Evolutionary conservation across 2,797 vertebrate species (phyloP).

Genomic region (Limosa lapponica): DNA sequence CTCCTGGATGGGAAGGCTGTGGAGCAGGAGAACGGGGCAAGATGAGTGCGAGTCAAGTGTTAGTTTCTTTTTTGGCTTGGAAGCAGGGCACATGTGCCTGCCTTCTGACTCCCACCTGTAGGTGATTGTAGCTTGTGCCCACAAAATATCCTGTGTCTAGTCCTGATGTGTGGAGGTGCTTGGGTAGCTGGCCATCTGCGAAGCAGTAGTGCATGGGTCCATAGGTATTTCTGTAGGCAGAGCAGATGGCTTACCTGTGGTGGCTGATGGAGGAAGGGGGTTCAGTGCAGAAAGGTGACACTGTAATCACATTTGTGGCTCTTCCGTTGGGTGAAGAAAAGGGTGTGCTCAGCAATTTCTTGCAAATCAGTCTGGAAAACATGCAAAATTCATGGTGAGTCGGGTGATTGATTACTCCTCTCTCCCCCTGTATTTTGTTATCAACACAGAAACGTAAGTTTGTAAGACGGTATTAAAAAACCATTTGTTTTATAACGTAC

Average conservation of each 20-base stretch:
- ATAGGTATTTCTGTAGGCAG: not conserved
- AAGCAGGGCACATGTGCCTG: not conserved
- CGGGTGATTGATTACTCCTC: not conserved
- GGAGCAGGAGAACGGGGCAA: accelerated
- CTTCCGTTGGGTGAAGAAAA: not conserved
- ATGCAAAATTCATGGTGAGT: not conserved
- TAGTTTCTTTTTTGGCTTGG: not conserved
- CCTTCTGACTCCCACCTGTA: not conserved
- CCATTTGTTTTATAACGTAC: not conserved
- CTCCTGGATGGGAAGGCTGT: accelerated
- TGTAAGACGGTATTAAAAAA: not conserved
- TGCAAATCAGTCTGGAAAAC: not conserved
- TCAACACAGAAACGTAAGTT: not conserved
- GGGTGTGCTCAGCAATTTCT: not conserved
- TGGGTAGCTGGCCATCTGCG: not conserved
- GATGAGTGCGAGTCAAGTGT: accelerated
- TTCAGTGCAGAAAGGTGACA: not conserved
- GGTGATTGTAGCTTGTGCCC: not conserved
- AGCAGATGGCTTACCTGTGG: not conserved
- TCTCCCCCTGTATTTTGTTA: not conserved
- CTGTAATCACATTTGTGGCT: not conserved
- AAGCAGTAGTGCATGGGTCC: not conserved
- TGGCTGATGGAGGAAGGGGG: not conserved
- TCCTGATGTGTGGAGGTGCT: not conserved
- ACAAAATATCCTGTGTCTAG: not conserved